Conservation (phyloP, 2,113 vertebrate species). For the Carettochelys insculpta region DNA sequence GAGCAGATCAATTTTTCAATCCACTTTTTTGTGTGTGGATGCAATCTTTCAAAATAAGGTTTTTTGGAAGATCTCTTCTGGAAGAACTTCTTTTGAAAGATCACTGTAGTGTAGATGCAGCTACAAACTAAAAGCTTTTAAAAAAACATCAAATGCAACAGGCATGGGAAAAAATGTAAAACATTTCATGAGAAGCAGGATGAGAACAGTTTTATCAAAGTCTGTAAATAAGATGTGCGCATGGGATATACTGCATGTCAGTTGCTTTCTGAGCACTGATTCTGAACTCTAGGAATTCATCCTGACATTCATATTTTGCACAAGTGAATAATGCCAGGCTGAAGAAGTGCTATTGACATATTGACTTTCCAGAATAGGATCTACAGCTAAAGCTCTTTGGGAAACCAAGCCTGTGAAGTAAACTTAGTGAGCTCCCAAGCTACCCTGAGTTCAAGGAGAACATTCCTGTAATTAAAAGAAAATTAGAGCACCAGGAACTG, state of each 20-base stretch:
- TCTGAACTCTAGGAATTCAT: neutral
- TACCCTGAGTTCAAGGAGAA: neutral
- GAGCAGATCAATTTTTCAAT: too few relatives aligned
- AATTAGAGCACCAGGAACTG: neutral
- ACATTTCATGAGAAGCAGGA: neutral
- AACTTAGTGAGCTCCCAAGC: fast-evolving
- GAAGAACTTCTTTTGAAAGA: too few relatives aligned
- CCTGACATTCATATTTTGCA: neutral
- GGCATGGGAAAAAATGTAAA: neutral
- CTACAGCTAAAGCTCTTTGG: neutral
- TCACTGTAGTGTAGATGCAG: too few relatives aligned
- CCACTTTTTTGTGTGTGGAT: too few relatives aligned
- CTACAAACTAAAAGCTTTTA: too few relatives aligned
- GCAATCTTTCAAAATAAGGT: too few relatives aligned
- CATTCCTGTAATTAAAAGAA: neutral
- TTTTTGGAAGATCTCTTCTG: too few relatives aligned
- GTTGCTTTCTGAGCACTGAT: neutral
- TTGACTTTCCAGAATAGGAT: neutral
- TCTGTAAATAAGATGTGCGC: fast-evolving
- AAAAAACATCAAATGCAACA: neutral
- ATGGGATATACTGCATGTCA: fast-evolving
- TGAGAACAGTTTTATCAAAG: neutral
- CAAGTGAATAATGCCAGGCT: neutral
- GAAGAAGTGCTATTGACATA: neutral
- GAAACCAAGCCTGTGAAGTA: neutral